Conservation (phyloP, 1,140 invertebrate genomes). For the Mamestra configurata region DNA sequence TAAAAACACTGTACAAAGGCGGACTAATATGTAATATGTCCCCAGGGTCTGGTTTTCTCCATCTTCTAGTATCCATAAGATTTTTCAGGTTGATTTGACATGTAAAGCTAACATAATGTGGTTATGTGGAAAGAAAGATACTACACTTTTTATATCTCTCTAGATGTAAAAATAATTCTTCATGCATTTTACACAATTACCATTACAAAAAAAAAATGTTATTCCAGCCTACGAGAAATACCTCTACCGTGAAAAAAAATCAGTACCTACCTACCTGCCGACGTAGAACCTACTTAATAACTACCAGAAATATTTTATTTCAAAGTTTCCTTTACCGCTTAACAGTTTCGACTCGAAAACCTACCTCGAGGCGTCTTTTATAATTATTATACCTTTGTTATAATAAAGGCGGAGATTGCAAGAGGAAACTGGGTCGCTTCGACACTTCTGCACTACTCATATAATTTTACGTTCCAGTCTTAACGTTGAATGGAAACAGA, state of each 20-base stretch:
- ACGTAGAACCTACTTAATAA: background rate
- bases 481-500: background rate
- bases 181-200: no score
- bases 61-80: no score
- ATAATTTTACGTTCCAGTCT: constrained; percentile 22
- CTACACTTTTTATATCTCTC: no score
- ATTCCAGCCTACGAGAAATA: no score
- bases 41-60: no score
- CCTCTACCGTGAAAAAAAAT: no score
- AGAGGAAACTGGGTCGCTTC: constrained; percentile 28
- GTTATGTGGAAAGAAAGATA: no score
- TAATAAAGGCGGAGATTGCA: constrained; percentile 39
- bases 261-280: background rate
- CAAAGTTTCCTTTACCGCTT: constrained; percentile 35
- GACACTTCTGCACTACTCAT: constrained; percentile 22
- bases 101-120: no score
- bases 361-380: constrained; percentile 37
- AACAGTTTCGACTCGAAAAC: constrained; percentile 26
- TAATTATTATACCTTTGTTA: constrained; percentile 38
- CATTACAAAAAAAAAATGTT: background rate
- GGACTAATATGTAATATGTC: no score
- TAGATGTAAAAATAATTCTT: no score
- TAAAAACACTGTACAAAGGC: no score
- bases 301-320: constrained; percentile 13
- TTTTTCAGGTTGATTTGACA: no score